Evolutionary conservation across 2,888 invertebrate species (phyloP).

Genomic region (Ceratothoa steindachneri): DNA sequence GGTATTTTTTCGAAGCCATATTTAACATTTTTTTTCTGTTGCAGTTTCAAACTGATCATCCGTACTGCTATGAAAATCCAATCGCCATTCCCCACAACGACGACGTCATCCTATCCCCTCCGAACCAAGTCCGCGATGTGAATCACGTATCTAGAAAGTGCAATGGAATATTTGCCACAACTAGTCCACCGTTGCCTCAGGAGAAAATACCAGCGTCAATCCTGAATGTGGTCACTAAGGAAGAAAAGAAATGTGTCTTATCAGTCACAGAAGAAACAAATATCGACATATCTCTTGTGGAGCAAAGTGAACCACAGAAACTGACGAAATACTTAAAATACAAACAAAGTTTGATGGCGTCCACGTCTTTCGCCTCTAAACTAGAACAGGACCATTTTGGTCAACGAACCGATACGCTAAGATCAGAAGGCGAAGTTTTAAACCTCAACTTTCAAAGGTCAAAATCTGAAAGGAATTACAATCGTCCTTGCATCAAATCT

Average conservation of each 20-base stretch:
- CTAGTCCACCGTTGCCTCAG: not conserved
- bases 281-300: not conserved
- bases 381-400: not conserved
- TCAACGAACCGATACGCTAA: not conserved
- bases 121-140: not conserved
- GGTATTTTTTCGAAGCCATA: too few relatives aligned
- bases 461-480: not conserved
- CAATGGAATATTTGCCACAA: not conserved
- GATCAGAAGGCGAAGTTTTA: not conserved
- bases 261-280: not conserved
- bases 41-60: not conserved
- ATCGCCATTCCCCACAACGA: not conserved
- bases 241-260: not conserved
- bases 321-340: not conserved
- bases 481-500: not conserved
- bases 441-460: not conserved
- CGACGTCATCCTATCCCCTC: not conserved
- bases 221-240: not conserved
- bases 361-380: not conserved
- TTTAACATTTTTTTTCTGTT: not conserved
- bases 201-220: not conserved
- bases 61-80: slow-evolving; percentile 1
- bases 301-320: not conserved
- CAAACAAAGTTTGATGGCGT: not conserved
- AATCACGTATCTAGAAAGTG: slow-evolving; percentile 1